phyloP scores from a whole-genome alignment of 2,797 vertebrate species.

The Parambassis ranga region DNA sequence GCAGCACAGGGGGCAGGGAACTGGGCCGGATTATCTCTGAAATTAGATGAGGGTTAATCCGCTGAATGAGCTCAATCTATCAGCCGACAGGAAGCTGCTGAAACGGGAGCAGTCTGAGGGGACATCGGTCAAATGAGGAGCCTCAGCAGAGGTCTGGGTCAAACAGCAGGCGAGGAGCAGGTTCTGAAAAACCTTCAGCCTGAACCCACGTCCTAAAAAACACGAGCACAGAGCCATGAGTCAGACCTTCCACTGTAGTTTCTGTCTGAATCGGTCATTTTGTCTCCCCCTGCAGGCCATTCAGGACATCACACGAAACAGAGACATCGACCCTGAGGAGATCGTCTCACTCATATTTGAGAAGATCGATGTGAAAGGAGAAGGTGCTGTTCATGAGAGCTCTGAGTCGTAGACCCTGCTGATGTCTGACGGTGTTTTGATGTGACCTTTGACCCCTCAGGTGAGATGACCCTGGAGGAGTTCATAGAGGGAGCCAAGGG shows the following conservation, averaged over 20 bases:
- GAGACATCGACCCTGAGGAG: constrained; percentile 74
- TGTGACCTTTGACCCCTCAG: constrained; percentile 49
- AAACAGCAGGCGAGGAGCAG: too few species aligned
- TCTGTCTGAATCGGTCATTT: not conserved
- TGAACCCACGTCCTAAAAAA: too few species aligned
- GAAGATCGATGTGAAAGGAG: constrained; percentile 78
- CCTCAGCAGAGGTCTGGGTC: too few species aligned
- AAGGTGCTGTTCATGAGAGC: too few species aligned
- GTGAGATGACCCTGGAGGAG: constrained; percentile 81
- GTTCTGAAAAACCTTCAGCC: too few species aligned
- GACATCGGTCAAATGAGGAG: too few species aligned
- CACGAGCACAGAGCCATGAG: not conserved
- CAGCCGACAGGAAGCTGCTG: constrained; percentile 2
- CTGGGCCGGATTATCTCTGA: constrained; percentile 52
- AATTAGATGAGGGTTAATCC: constrained; percentile 51
- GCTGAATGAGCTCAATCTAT: constrained; percentile 27
- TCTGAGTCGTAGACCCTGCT: too few species aligned
- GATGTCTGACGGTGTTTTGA: too few species aligned
- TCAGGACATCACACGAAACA: constrained; percentile 81
- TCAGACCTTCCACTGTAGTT: not conserved
- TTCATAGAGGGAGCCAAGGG: constrained; percentile 79
- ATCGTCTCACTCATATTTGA: constrained; percentile 79
- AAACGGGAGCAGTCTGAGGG: too few species aligned
- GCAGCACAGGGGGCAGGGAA: not conserved
- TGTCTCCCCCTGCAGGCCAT: constrained; percentile 70